Percentiles rank a stretch among this genome's conserved stretches.
These are phyloP conservation scores for Calidris pygmaea DNA, from an alignment of 2,113 vertebrate genomes.

Conservation along the genomic window DNA sequence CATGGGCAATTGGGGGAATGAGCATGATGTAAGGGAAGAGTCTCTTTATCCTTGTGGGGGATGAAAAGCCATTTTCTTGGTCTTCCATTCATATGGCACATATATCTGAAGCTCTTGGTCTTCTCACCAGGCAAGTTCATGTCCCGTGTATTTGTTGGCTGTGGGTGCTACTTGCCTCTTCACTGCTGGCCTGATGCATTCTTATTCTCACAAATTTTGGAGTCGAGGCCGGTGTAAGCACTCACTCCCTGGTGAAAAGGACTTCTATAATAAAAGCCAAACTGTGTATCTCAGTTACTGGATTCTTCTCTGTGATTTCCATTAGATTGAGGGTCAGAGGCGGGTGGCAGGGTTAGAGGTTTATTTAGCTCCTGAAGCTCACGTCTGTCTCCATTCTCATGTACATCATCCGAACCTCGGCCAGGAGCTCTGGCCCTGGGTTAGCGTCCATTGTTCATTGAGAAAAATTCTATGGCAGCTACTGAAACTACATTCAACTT, in stretches of 20 bases:
- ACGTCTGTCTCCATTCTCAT: neutral
- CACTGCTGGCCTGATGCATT: neutral
- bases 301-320: neutral
- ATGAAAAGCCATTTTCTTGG: neutral
- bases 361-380: neutral
- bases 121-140: neutral
- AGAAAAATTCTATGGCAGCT: neutral
- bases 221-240: rapidly evolving
- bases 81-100: rapidly evolving
- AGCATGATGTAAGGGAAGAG: neutral
- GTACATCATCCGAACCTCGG: neutral
- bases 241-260: neutral
- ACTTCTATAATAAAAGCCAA: neutral
- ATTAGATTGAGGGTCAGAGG: neutral
- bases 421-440: neutral
- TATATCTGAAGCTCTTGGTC: neutral
- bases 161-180: neutral
- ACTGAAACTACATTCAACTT: neutral
- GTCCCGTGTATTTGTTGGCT: neutral
- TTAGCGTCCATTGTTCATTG: neutral
- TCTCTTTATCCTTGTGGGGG: neutral
- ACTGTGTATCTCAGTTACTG: neutral
- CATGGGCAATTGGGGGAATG: neutral
- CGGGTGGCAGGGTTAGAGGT: neutral
- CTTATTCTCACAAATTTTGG: neutral